phyloP scores from a whole-genome alignment of 2,113 vertebrate species.

The Leptosomus discolor region DNA sequence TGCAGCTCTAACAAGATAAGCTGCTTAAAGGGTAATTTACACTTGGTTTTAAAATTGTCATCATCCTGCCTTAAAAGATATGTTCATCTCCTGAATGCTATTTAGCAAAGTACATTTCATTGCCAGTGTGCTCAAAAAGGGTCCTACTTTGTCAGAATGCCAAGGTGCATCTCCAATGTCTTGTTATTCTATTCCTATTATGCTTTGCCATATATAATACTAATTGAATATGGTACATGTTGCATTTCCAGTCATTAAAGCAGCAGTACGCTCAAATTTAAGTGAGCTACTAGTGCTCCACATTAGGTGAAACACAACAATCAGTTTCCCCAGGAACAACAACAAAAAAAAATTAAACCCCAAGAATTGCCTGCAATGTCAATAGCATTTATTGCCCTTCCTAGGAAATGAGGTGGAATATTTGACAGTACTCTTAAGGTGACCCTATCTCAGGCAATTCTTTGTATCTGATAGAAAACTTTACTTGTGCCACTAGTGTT shows the following conservation, averaged over 20 bases:
- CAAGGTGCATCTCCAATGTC: background rate
- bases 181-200: background rate
- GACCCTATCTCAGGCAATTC: background rate
- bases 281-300: background rate
- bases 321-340: background rate
- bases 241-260: background rate
- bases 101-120: background rate
- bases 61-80: background rate
- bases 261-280: background rate
- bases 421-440: background rate
- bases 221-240: background rate
- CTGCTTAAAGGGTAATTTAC: background rate
- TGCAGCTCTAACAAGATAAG: background rate
- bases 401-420: background rate
- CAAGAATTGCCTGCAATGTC: background rate
- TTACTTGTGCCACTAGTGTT: background rate
- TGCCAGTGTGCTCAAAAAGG: background rate
- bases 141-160: slow-evolving; percentile 10
- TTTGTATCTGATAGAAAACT: background rate
- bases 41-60: background rate
- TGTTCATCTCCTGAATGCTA: background rate
- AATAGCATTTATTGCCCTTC: background rate
- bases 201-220: background rate
- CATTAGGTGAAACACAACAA: background rate
- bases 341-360: background rate